Conservation (phyloP, 2,888 invertebrate species). For the Meiosimyza decipiens region DNA sequence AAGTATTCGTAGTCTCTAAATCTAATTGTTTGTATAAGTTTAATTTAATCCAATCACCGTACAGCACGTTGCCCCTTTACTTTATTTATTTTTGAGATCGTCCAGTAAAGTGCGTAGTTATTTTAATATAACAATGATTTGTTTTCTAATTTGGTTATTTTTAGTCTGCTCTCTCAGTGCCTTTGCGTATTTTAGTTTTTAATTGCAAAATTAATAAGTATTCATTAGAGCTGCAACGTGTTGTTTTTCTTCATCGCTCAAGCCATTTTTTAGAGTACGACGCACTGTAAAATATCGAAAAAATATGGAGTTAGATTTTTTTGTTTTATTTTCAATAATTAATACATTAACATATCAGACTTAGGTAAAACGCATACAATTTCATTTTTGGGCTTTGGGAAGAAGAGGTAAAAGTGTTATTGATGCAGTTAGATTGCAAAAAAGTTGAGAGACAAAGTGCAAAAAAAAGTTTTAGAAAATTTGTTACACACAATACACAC, state of each 20-base stretch:
- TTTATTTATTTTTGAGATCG: slow-evolving; percentile 25
- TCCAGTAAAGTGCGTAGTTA: slow-evolving; percentile 1
- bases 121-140: slow-evolving; percentile 32
- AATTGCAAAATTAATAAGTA: slow-evolving; percentile 70
- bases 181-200: neutral
- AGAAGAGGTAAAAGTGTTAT: no score
- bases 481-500: no score
- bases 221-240: slow-evolving; percentile 80
- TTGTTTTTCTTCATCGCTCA: slow-evolving; percentile 84
- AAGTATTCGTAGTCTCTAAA: no score
- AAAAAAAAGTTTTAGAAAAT: no score
- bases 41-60: neutral
- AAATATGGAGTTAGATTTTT: slow-evolving; percentile 1
- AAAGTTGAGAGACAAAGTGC: no score
- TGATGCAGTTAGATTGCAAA: no score
- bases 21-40: neutral
- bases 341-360: neutral
- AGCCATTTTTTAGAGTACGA: slow-evolving; percentile 82
- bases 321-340: neutral
- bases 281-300: slow-evolving; percentile 71
- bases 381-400: neutral
- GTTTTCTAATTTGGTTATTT: slow-evolving; percentile 22
- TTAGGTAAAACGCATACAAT: neutral
- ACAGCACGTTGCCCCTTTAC: slow-evolving; percentile 32
- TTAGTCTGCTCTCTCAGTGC: slow-evolving; percentile 19